Evolutionary conservation across 2,113 vertebrate species (phyloP), one percentile per base, ranked within the genome.

Genomic region (Megaceryle torquata): DNA sequence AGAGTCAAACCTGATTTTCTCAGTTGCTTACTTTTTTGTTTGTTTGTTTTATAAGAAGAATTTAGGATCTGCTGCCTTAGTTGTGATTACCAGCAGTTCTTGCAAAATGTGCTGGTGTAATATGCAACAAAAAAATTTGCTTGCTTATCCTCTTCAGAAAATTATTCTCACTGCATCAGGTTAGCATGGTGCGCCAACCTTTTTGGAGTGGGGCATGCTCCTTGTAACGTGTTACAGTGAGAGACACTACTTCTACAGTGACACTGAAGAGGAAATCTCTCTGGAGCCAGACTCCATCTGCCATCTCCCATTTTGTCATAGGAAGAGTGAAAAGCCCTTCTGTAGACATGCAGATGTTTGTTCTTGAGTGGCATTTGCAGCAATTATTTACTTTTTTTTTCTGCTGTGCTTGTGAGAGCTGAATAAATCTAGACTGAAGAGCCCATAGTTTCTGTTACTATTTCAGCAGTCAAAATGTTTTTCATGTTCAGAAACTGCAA

Each of bases 181-280:
- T 6, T 67, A 35, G 11, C 20, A 24, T 7, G 15, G 4, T 17
- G 12, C 37, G 44, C 8, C 22, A 68, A 22, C 8, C 5, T 53
- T 59, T 64, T 41, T 29, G 59, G 41, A 86, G 54, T 9, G 31
- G 7, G 37, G 8, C 16, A 26, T 18, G 8, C 4, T 69, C 8
- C 13, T 35, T 61, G 9, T 44, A 26, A 10, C 54, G 29, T 11
- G 22, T 50, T 61, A 31, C 0, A 0, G 4, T 64, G 15, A 74
- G 6, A 79, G 68, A 77, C 80, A 53, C 15, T 69, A 41, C 7
- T 82, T 51, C 33, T 46, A 46, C 46, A 46, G 9, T 46, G 46
- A 41, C 37, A 46, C 18, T 91, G 44, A 53, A 80, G n/a, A 65
- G 50, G 18, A 88, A 77, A 44, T 9, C 22, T 64, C 31, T 78